Evolutionary conservation across 1,140 invertebrate species (phyloP), one percentile per base, ranked within the genome.

Genomic region (Apis cerana): DNA sequence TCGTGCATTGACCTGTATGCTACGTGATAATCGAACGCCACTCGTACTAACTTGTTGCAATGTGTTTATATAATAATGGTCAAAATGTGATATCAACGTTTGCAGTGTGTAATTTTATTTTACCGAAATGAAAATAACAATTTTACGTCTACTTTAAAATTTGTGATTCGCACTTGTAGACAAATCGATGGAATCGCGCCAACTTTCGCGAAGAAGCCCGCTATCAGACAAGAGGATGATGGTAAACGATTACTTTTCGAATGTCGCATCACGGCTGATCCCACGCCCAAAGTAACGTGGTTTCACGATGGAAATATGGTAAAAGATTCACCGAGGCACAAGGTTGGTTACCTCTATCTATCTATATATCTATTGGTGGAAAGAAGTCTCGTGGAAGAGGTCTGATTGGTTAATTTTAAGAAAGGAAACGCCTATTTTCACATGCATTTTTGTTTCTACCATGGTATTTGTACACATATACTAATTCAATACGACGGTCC

Each of bases 111-210:
- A n/a, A 54, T 54, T 54, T 54, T 33, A 9, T 3, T 21, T 67
- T 7, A 21, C n/a, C 3, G 33, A 1, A 3, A 5, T 10, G 9
- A 56, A 43, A n/a, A 2, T 12, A 15, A 17, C 23, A 17, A 9
- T 10, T 27, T 23, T 17, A 21, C 50, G 27, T 33, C 43, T 19
- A 52, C 50, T 58, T 50, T 1, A 58, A 33, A 21, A 52, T 72
- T 52, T 74, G 13, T 15, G n/a, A 52, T n/a, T 13, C 56, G 8
- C 67, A 17, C 68, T 88, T 85, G 21, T 95, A 98, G 97, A 96
- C 97, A 98, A 98, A 97, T 98, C 95, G 98, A 99, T 95, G 98
- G 98, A 91, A 97, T 98, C 93, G 98, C 98, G 93, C 99, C 99
- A 91, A 99, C 98, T 92, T 99, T 99, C 95, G 97, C 97, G 92